These are phyloP conservation scores for Leucania comma DNA, from an alignment of 2,888 invertebrate species.

Conservation along the genomic window DNA sequence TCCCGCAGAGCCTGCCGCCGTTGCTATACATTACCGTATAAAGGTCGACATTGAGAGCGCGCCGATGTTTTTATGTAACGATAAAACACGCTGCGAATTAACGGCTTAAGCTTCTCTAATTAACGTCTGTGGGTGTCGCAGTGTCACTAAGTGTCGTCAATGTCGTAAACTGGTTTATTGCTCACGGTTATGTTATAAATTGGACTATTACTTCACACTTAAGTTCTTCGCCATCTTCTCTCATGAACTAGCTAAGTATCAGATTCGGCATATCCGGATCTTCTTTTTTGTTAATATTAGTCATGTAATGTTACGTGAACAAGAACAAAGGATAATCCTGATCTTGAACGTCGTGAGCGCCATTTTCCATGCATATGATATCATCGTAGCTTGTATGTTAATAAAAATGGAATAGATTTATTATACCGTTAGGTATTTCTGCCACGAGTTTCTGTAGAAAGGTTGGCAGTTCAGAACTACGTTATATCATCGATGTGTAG, in stretches of 20 bases:
- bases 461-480: slow-evolving; percentile 19
- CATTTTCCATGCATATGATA: slow-evolving; percentile 26
- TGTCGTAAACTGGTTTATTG: slow-evolving; percentile 34
- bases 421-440: slow-evolving; percentile 32
- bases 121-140: slow-evolving; percentile 34
- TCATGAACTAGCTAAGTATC: background rate
- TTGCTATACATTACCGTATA: slow-evolving; percentile 48
- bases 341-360: slow-evolving; percentile 2
- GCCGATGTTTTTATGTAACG: slow-evolving; percentile 48
- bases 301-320: slow-evolving; percentile 27
- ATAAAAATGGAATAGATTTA: slow-evolving; percentile 25
- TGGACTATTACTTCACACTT: background rate
- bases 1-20: slow-evolving; percentile 17
- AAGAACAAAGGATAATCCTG: slow-evolving; percentile 36
- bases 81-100: slow-evolving; percentile 47
- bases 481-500: slow-evolving; percentile 10
- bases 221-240: slow-evolving; percentile 11
- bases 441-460: background rate
- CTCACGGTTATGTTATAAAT: slow-evolving; percentile 14
- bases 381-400: slow-evolving; percentile 10
- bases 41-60: slow-evolving; percentile 21
- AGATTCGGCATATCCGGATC: slow-evolving; percentile 1
- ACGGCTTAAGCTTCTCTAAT: slow-evolving; percentile 48
- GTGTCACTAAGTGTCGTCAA: slow-evolving; percentile 25
- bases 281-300: slow-evolving; percentile 20